Conservation (phyloP, 1,140 invertebrate genomes). For the Leptestheria dahalacensis region DNA sequence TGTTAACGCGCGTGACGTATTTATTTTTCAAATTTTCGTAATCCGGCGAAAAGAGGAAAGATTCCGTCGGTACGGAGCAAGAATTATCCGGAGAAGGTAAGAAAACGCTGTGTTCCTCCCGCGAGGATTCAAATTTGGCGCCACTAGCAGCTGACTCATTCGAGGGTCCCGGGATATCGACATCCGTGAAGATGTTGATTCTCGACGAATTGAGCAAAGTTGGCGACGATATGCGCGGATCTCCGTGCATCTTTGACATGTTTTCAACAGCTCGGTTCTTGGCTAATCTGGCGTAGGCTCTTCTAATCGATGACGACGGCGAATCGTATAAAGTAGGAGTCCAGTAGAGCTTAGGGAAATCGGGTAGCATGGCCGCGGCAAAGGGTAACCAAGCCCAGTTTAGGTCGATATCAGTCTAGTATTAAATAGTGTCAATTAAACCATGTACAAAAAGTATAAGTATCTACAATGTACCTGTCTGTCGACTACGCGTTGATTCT, state of each 20-base stretch:
- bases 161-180: too few species aligned
- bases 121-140: not conserved
- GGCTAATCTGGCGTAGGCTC: not conserved
- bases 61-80: not conserved
- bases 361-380: conserved; percentile 4
- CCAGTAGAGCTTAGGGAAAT: conserved; percentile 6
- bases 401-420: not conserved
- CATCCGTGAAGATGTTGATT: not conserved
- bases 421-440: not conserved
- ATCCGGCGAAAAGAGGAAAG: not conserved
- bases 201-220: not conserved
- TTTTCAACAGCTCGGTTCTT: not conserved
- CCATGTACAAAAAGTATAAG: too few species aligned
- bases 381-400: conserved; percentile 9
- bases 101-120: not conserved
- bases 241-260: too few species aligned
- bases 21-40: not conserved
- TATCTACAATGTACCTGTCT: too few species aligned
- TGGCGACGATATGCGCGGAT: not conserved
- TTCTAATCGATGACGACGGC: conserved; percentile 1
- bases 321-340: not conserved
- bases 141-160: not conserved
- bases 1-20: too few species aligned
- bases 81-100: not conserved
- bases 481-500: too few species aligned